Conservation (phyloP, 2,888 invertebrate genomes). For the Pherbina coryleti region DNA sequence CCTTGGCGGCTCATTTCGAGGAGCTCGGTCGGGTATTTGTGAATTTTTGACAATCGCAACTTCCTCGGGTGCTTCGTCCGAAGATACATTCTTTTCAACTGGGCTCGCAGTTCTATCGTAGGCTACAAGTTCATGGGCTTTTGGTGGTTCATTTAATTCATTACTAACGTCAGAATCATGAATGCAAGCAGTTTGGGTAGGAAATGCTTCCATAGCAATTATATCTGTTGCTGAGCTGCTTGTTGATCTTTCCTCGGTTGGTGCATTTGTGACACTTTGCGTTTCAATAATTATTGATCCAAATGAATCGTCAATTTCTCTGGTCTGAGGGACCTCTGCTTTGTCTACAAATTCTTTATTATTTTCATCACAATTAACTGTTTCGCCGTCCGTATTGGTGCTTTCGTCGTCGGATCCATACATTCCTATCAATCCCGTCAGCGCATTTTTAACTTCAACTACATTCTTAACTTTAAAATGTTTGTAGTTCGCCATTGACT, state of each 20-base stretch:
- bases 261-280: not conserved
- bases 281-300: not conserved
- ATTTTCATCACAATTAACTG: not conserved
- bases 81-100: constrained; percentile 33
- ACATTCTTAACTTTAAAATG: constrained; percentile 49
- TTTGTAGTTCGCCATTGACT: constrained; percentile 53
- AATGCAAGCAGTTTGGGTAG: too few relatives aligned
- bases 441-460: constrained; percentile 49
- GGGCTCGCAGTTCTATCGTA: not conserved
- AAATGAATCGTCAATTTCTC: not conserved
- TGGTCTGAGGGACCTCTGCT: not conserved
- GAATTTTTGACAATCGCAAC: constrained; percentile 48
- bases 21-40: constrained; percentile 19
- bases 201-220: too few relatives aligned
- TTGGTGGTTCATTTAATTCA: too few relatives aligned
- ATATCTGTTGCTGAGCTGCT: too few relatives aligned
- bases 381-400: not conserved
- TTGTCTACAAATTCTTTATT: not conserved
- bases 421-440: constrained; percentile 61
- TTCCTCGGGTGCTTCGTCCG: constrained; percentile 59
- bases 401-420: constrained; percentile 63
- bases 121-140: not conserved
- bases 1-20: constrained; percentile 45
- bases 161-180: too few relatives aligned
- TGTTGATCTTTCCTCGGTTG: too few relatives aligned